Conservation (phyloP, 2,888 invertebrate genomes). For the Hypsopygia costalis region DNA sequence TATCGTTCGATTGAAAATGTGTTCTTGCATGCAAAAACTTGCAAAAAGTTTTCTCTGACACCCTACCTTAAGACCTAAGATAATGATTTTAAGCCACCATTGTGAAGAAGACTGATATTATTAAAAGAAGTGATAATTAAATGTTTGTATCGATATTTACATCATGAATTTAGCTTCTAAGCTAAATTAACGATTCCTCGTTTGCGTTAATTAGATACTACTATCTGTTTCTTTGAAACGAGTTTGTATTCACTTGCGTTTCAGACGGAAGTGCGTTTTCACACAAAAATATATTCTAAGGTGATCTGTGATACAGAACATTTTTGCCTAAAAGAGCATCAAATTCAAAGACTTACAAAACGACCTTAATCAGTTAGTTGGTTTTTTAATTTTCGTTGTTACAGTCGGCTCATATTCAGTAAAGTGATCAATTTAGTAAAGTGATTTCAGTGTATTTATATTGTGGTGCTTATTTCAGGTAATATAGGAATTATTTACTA, state of each 20-base stretch:
- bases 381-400: conserved; percentile 43
- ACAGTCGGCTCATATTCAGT: conserved; percentile 28
- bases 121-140: not conserved
- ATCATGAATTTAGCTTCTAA: conserved; percentile 9
- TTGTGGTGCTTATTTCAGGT: not conserved
- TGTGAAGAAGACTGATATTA: not conserved
- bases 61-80: too few species aligned
- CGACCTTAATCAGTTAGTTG: conserved; percentile 57
- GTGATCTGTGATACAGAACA: conserved; percentile 27
- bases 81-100: too few species aligned
- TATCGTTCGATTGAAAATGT: too few species aligned
- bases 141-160: not conserved
- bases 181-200: conserved; percentile 38
- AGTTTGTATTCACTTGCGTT: conserved; percentile 50
- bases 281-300: conserved; percentile 36
- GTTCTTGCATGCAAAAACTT: too few species aligned
- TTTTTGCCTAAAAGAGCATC: conserved; percentile 32
- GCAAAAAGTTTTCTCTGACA: too few species aligned
- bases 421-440: conserved; percentile 19
- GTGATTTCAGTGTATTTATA: conserved; percentile 3
- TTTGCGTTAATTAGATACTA: conserved; percentile 47
- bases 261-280: conserved; percentile 35
- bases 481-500: too few species aligned
- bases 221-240: conserved; percentile 63
- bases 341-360: conserved; percentile 48